Evolutionary conservation across 2,888 invertebrate species (phyloP).

Genomic region (Teinopalpus imperialis): DNA sequence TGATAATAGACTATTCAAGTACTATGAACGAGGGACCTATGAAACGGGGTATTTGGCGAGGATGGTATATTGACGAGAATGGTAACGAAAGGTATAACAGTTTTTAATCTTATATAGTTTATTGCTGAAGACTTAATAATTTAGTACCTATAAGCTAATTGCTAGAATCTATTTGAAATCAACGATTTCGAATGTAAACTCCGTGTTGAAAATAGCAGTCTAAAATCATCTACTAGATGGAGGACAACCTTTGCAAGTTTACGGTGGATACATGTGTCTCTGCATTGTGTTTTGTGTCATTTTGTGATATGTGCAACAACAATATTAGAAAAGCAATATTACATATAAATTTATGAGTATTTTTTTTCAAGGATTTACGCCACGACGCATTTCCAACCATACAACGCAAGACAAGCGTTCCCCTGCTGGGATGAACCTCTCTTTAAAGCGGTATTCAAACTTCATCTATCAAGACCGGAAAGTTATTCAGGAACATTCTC

Average conservation of each 20-base stretch:
- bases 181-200: too few relatives aligned
- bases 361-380: conserved; percentile 60
- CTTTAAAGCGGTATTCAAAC: conserved; percentile 88
- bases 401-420: conserved; percentile 90
- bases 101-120: too few relatives aligned
- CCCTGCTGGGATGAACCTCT: conserved; percentile 94
- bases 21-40: conserved; percentile 76
- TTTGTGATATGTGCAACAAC: too few relatives aligned
- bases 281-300: too few relatives aligned
- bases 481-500: conserved; percentile 76
- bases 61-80: conserved; percentile 60
- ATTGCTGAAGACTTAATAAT: too few relatives aligned
- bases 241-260: too few relatives aligned
- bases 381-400: conserved; percentile 90
- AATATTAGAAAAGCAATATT: too few relatives aligned
- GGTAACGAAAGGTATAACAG: conserved; percentile 60
- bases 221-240: too few relatives aligned
- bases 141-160: too few relatives aligned
- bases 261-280: too few relatives aligned
- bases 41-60: conserved; percentile 73
- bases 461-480: conserved; percentile 83
- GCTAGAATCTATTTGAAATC: too few relatives aligned
- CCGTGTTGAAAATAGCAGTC: too few relatives aligned
- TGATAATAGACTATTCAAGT: conserved; percentile 70
- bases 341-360: background rate